phyloP scores from a whole-genome alignment of 2,888 invertebrate genomes.

The Tachina fera region DNA sequence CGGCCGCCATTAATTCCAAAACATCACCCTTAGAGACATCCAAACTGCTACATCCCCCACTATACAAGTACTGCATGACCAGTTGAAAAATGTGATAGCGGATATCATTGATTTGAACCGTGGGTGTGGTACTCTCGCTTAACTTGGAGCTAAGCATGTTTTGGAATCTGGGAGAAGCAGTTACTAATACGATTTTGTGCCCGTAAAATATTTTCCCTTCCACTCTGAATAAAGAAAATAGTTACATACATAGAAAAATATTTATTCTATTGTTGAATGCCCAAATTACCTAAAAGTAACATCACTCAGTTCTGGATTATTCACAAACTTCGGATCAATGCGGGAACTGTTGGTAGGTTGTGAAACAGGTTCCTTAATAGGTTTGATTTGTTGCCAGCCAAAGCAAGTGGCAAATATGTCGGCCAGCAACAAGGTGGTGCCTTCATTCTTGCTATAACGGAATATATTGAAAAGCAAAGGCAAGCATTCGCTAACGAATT shows the following conservation, averaged over 20 bases:
- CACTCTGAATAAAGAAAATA: constrained; percentile 84
- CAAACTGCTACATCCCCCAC: constrained; percentile 91
- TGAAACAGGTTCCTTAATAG: constrained; percentile 87
- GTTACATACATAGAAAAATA: neutral
- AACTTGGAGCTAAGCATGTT: constrained; percentile 92
- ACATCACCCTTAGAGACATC: constrained; percentile 92
- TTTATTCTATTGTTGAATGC: neutral
- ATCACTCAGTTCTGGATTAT: constrained; percentile 95
- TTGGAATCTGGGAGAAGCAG: constrained; percentile 92
- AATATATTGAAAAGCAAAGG: constrained; percentile 95
- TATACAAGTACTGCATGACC: constrained; percentile 94
- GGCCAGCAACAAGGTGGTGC: constrained; percentile 92
- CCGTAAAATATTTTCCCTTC: constrained; percentile 96
- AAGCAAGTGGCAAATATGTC: constrained; percentile 95
- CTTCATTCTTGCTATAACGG: constrained; percentile 95
- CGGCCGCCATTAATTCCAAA: constrained; percentile 94
- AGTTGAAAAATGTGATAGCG: constrained; percentile 96
- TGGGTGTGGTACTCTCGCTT: constrained; percentile 90
- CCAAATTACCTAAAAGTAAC: constrained; percentile 89
- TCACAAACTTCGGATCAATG: constrained; percentile 96
- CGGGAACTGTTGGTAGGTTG: constrained; percentile 88
- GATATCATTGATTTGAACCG: constrained; percentile 96
- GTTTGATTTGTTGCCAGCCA: constrained; percentile 92
- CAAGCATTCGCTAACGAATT: constrained; percentile 95
- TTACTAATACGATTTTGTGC: constrained; percentile 96